These are phyloP conservation scores for Clarias pachynema DNA, from an alignment of 2,797 vertebrate species.

Conservation along the genomic window DNA sequence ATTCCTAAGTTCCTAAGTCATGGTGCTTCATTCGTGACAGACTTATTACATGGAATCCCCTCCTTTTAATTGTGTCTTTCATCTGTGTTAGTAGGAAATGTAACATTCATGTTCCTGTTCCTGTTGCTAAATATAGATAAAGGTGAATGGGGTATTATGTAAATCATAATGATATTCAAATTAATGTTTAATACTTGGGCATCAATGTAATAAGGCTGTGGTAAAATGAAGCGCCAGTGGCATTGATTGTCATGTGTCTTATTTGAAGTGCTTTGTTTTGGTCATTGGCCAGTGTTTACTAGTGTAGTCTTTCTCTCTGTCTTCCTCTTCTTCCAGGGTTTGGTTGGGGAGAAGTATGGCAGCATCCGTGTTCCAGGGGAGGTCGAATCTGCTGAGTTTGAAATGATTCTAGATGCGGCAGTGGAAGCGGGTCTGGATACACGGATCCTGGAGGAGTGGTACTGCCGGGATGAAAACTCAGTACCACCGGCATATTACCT, in stretches of 20 bases:
- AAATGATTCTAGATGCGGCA: constrained; percentile 97
- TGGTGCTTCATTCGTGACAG: constrained; percentile 7
- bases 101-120: not conserved
- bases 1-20: not conserved
- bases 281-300: constrained; percentile 24
- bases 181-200: constrained; percentile 17
- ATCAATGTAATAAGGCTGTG: not conserved
- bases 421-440: constrained; percentile 92
- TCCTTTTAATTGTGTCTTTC: constrained; percentile 10
- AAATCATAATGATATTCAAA: constrained; percentile 23
- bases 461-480: constrained; percentile 96
- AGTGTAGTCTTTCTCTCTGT: constrained; percentile 9
- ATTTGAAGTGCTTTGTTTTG: not conserved
- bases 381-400: constrained; percentile 95
- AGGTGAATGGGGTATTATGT: constrained; percentile 12
- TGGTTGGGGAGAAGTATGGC: constrained; percentile 97
- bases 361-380: constrained; percentile 95
- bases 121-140: constrained; percentile 29
- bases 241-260: not conserved
- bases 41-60: not conserved
- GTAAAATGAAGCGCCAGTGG: constrained; percentile 1
- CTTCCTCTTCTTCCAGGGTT: constrained; percentile 77
- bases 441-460: constrained; percentile 95
- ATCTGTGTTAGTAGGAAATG: not conserved
- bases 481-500: constrained; percentile 98